These are phyloP conservation scores for Caenorhabditis sp. DNA, from an alignment of 2,888 invertebrate species.

Conservation along the genomic window DNA sequence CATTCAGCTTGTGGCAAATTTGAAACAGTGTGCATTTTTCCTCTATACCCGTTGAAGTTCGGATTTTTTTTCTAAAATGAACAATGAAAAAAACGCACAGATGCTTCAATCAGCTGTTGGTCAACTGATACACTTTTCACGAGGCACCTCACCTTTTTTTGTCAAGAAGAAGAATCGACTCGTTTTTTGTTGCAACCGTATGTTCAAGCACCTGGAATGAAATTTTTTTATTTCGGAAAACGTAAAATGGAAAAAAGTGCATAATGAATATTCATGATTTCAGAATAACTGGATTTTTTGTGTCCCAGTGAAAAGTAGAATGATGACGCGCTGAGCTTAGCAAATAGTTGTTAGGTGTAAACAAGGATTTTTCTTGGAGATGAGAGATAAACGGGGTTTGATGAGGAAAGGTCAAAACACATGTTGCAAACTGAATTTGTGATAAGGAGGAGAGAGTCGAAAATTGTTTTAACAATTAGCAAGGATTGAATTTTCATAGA, in stretches of 20 bases:
- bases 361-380: no score
- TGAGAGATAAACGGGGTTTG: no score
- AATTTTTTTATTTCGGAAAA: background rate
- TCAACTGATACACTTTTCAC: background rate
- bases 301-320: no score
- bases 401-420: no score
- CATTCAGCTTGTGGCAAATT: background rate
- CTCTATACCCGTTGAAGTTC: background rate
- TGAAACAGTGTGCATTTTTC: slow-evolving; percentile 1
- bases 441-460: no score
- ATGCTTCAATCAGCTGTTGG: background rate
- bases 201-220: background rate
- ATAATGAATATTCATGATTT: background rate
- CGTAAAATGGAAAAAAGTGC: background rate
- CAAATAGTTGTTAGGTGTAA: no score
- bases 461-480: no score
- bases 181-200: background rate
- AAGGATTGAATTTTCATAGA: no score
- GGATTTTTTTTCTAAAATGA: background rate
- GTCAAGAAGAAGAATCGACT: background rate
- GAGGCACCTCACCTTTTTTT: background rate
- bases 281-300: no score
- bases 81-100: background rate
- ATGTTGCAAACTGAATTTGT: no score
- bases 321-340: no score